Percentiles rank a stretch among this genome's conserved stretches.
These are phyloP conservation scores for Rotaria sp. DNA, from an alignment of 2,888 invertebrate species.

Conservation along the genomic window DNA sequence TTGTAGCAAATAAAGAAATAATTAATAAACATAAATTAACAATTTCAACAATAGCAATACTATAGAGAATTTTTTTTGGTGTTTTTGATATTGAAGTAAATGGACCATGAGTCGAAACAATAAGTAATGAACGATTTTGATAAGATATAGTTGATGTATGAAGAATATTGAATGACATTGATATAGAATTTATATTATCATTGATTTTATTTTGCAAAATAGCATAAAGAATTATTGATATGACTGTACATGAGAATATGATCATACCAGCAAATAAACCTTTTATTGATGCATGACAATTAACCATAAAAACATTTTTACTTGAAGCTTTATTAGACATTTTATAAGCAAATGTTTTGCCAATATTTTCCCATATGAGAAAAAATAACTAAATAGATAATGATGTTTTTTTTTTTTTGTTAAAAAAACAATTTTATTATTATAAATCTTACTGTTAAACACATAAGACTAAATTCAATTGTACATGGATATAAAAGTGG, in stretches of 20 bases:
- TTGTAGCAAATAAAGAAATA: conserved; percentile 4
- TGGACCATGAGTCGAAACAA: neutral
- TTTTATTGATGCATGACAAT: conserved; percentile 39
- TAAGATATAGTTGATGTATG: neutral
- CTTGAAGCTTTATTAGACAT: conserved; percentile 9
- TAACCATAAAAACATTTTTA: conserved; percentile 35
- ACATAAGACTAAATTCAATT: conserved; percentile 39
- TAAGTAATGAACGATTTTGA: neutral
- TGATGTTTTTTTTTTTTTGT: neutral
- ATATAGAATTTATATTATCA: neutral
- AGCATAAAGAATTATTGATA: conserved; percentile 34
- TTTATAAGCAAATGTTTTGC: conserved; percentile 15
- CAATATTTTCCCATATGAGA: conserved; percentile 24
- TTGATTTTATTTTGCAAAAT: conserved; percentile 28
- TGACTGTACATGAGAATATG: conserved; percentile 34
- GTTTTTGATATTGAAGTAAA: neutral
- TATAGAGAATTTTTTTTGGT: neutral
- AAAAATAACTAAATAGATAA: neutral
- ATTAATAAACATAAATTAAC: conserved; percentile 1
- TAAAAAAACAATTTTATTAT: neutral
- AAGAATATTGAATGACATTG: neutral
- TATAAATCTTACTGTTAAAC: conserved; percentile 26
- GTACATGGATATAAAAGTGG: conserved; percentile 39
- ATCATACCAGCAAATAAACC: conserved; percentile 40
- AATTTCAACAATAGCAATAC: conserved; percentile 23